Evolutionary conservation across 2,113 vertebrate genomes (phyloP), one percentile per base, ranked within the genome.

Genomic region (Syngnathoides biaculeatus): DNA sequence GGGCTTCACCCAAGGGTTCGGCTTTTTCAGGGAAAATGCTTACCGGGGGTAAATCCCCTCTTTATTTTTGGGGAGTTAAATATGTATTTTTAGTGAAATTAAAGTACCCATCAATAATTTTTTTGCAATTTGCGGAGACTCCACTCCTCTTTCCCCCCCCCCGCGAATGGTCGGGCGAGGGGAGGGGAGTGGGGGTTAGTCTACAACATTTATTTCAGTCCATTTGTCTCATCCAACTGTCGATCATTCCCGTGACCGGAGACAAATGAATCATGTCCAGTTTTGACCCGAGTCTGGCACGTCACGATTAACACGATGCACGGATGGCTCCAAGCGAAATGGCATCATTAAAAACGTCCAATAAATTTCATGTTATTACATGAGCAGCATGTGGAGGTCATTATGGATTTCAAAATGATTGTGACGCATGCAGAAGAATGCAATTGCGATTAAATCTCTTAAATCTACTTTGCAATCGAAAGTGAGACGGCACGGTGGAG

Each of bases 281-380:
- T 66, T 66, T 68, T 11, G 79, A 84, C 78, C 65, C 0, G 1
- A 38, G 78, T 81, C 81, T 65, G 59, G 35, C 64, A 12, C 64
- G 45, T 69, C 52, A 24, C 39, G 72, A 86, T 66, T 8, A 83
- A 81, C 53, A 58, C 52, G 24, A 68, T 22, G 55, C 52, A 55
- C 20, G 24, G 80, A 74, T 64, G 52, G 52, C 66, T 84, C 27
- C 69, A 71, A 79, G 79, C 70, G 69, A 75, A 19, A 71, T 82
- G 40, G 59, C 61, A 65, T 71, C 64, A 69, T 65, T 11, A 66
- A 67, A 35, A 52, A 26, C 48, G 68, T 71, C 75, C 57, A 60
- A 53, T 74, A 17, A 57, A n/a, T n/a, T n/a, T n/a, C n/a, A n/a
- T n/a, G n/a, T n/a, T n/a, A 65, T 60, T 8, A 60, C 53, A 68